phyloP scores from a whole-genome alignment of 2,113 vertebrate genomes.

The Stigmatopora nigra region DNA sequence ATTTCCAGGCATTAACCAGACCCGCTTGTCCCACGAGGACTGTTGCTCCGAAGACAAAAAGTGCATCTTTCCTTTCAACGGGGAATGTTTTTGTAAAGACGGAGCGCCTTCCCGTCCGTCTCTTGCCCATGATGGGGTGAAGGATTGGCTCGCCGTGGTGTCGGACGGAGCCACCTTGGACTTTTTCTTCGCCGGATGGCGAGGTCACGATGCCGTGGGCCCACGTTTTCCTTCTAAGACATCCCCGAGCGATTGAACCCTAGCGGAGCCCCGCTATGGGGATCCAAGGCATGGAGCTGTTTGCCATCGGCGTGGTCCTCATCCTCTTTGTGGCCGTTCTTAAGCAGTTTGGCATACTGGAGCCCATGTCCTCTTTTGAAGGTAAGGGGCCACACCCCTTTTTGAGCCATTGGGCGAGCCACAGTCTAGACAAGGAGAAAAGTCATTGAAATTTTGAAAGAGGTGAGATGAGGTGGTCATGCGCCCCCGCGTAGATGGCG shows the following conservation, averaged over 20 bases:
- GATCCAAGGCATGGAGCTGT: constrained; percentile 92
- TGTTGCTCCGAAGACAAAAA: neutral
- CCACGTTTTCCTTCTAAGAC: constrained; percentile 8
- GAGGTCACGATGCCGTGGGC: neutral
- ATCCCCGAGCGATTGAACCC: constrained; percentile 11
- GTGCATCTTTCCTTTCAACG: neutral
- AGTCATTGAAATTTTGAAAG: no score
- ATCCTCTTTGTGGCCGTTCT: constrained; percentile 93
- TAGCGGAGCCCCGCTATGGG: constrained; percentile 66
- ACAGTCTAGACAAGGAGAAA: no score
- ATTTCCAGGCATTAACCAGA: constrained; percentile 17
- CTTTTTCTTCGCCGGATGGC: constrained; percentile 1
- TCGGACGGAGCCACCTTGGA: no score
- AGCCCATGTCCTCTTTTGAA: constrained; percentile 90
- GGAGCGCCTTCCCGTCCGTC: neutral
- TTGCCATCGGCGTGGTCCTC: constrained; percentile 87
- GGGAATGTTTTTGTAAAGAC: neutral
- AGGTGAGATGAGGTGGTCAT: no score
- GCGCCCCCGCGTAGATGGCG: no score
- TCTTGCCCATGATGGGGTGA: constrained; percentile 23
- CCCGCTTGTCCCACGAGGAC: neutral
- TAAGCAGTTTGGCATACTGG: constrained; percentile 94
- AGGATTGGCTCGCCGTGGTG: no score
- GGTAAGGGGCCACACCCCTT: constrained; percentile 66
- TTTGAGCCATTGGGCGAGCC: no score